Evolutionary conservation across 2,888 invertebrate species (phyloP).

Genomic region (Dicycla oo): DNA sequence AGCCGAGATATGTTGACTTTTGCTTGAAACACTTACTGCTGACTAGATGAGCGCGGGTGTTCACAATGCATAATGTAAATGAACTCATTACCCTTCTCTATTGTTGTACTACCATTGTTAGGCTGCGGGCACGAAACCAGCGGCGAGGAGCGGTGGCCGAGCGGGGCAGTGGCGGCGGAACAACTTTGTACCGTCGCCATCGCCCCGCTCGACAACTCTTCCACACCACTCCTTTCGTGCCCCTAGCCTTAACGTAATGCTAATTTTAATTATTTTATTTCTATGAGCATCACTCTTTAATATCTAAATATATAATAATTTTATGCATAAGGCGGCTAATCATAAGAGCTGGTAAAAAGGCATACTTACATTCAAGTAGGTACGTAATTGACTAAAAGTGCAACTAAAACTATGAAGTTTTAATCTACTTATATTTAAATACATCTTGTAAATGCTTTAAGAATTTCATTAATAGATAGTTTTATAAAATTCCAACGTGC

Average conservation of each 20-base stretch:
- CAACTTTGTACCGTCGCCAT: too few relatives aligned
- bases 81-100: conserved; percentile 19
- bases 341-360: conserved; percentile 59
- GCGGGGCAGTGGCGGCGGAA: too few relatives aligned
- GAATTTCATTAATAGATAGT: neutral
- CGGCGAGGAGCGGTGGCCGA: too few relatives aligned
- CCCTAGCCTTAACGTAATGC: neutral
- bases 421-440: conserved; percentile 21
- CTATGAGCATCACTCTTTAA: conserved; percentile 18
- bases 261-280: conserved; percentile 8
- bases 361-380: conserved; percentile 30
- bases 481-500: conserved; percentile 54
- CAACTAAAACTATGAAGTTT: conserved; percentile 35
- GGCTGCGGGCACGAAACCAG: too few relatives aligned
- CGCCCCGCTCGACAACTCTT: too few relatives aligned
- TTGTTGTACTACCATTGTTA: conserved; percentile 19
- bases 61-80: conserved; percentile 24
- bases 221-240: too few relatives aligned
- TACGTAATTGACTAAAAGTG: conserved; percentile 52
- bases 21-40: conserved; percentile 7
- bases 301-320: conserved; percentile 13
- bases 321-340: conserved; percentile 52
- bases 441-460: conserved; percentile 27
- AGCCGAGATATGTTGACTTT: neutral
- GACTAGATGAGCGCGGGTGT: conserved; percentile 7